Percentiles rank a stretch among this genome's conserved stretches.
Conservation (phyloP, 2,113 vertebrate genomes). For the Ceyx margarethae region DNA sequence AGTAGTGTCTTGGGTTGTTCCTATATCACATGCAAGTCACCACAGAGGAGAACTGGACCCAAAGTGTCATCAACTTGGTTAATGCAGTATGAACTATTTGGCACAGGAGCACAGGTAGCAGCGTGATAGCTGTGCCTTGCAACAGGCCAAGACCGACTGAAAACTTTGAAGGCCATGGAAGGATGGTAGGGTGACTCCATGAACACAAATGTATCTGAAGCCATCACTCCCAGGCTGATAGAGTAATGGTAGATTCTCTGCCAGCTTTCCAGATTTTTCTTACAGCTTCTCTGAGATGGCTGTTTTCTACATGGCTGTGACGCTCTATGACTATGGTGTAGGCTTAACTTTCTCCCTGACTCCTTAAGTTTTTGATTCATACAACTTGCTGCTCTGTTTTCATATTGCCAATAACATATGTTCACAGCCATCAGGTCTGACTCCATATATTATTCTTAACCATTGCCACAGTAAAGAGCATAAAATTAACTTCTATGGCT, state of each 20-base stretch:
- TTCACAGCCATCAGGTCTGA: background rate
- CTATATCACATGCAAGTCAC: background rate
- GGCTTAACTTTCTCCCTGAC: background rate
- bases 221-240: background rate
- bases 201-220: fast-evolving
- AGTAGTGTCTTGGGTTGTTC: background rate
- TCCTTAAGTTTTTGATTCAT: background rate
- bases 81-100: background rate
- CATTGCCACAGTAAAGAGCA: background rate
- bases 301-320: background rate
- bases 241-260: fast-evolving
- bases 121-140: background rate
- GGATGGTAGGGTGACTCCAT: fast-evolving
- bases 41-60: too few species aligned
- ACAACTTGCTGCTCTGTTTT: background rate
- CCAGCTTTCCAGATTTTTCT: background rate
- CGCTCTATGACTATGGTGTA: background rate
- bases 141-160: background rate
- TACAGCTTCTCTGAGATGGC: background rate
- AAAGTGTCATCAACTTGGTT: background rate
- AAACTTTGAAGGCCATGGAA: background rate
- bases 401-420: background rate
- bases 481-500: background rate
- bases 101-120: background rate
- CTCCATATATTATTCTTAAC: background rate